Base-by-base conservation (phyloP, 2,113 vertebrate species). In the Sturnus vulgaris region DNA sequence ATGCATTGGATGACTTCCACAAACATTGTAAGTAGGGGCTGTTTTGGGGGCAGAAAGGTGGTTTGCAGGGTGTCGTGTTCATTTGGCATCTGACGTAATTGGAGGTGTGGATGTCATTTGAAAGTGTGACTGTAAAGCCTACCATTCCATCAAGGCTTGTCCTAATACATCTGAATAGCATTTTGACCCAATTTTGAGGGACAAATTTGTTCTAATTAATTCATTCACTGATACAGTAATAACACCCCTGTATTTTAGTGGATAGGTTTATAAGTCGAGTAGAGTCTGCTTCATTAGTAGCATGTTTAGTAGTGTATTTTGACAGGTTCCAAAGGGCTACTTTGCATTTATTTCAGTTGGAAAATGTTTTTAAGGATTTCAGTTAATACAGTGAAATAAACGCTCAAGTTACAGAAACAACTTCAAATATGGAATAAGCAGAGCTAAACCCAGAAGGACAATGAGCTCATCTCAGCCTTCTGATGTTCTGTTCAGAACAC, bases 401-500 rank as follows among this genome's bases (percentile, higher is more conserved):
- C 0, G 0, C 39, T 79, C 0, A 1, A 40, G 44, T 69, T 81
- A 21, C 12, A 65, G 59, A 77, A 82, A 44, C 24, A 65, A 18
- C 25, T 83, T 40, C 37, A 53, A 30, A 12, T 35, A 4, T 25
- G 22, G 25, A 18, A 13, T 70, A 46, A 46, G 46, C 31, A 30
- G 5, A 55, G 40, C 18, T 68, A 84, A 83, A 49, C 20, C 6
- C 15, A 40, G 23, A 23, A 66, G 19, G 25, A 22, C 30, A 47
- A 0, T 27, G 28, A 37, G 14, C n/a, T 72, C 49, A n/a, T 31
- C 8, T 24, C 0, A 0, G 28, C 7, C 1, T 77, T 77, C 27
- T 52, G 15, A 52, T 52, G 27, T 28, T 52, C 15, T 40, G 13
- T 44, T 88, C 33, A 27, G 15, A 88, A 4, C 14, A 30, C 53